Base-by-base conservation (phyloP, 1,140 invertebrate genomes). In the Ylistrum balloti region DNA sequence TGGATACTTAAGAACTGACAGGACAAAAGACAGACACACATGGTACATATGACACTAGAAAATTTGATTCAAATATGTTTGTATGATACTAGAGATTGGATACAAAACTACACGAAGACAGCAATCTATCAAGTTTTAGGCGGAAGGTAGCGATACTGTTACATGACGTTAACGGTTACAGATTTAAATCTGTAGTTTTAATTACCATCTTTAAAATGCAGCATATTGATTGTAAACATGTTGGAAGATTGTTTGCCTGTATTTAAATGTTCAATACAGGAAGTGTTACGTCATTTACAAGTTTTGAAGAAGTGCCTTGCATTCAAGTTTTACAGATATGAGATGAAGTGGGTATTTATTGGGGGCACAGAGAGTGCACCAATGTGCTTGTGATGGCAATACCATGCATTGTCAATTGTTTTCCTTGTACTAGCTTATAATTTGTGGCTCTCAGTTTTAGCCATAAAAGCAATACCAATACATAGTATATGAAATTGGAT, bases 161-260 rank as follows among this genome's bases (percentile, higher is more conserved):
- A 74, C 56, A 74, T n/a, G 22, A 74, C 56, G 56, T 74, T 74
- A 74, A 74, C 56, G 22, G 56, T 74, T 28, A 74, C 56, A 28
- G 56, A 74, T 74, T 74, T 28, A 74, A 74, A 74, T 74, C n/a
- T 28, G 22, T 28, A 74, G 56, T 74, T 74, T 74, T 74, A 74
- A 74, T 74, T 74, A 28, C 56, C 56, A 28, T 74, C 56, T 74
- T 74, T 74, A 74, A 74, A 74, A 74, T 74, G 56, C 56, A 74
- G n/a, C 22, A 74, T 74, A 74, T 74, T 74, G 56, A 74, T 74
- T 74, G 56, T 74, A 74, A 74, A 74, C 56, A 74, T 74, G 56
- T 28, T 28, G n/a, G 56, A 45, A 74, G 56, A 74, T 74, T 74
- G 56, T 74, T 74, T 45, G 41, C 41, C 22, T 74, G 56, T 74